Evolutionary conservation across 1,140 invertebrate genomes (phyloP).

Genomic region (Drosophila sp.): DNA sequence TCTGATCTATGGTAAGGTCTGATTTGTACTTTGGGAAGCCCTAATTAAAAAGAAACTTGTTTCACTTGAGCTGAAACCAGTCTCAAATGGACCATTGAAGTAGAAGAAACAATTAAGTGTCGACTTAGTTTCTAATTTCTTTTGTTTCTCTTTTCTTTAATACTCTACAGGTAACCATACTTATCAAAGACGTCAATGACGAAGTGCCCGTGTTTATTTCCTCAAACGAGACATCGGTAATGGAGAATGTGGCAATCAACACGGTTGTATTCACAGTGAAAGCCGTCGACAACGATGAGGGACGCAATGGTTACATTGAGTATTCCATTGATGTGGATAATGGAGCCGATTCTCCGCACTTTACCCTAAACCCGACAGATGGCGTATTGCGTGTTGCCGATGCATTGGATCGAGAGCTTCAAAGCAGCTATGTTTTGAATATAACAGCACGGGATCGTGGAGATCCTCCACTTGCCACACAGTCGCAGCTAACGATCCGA

Average conservation of each 20-base stretch:
- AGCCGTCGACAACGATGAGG: slow-evolving; percentile 96
- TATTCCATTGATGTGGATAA: slow-evolving; percentile 89
- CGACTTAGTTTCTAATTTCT: slow-evolving; percentile 1
- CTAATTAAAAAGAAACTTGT: slow-evolving; percentile 18
- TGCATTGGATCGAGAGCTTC: slow-evolving; percentile 93
- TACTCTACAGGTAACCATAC: slow-evolving; percentile 93
- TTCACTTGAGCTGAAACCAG: slow-evolving; percentile 11
- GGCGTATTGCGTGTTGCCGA: slow-evolving; percentile 93
- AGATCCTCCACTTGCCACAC: slow-evolving; percentile 91
- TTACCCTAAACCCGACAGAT: slow-evolving; percentile 94
- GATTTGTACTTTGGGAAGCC: slow-evolving; percentile 16
- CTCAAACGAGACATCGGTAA: slow-evolving; percentile 90
- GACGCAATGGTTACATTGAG: slow-evolving; percentile 96
- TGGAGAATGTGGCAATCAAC: slow-evolving; percentile 95
- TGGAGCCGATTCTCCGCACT: slow-evolving; percentile 86
- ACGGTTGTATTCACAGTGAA: slow-evolving; percentile 95
- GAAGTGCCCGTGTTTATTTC: slow-evolving; percentile 95
- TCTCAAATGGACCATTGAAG: neutral
- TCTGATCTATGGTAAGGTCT: slow-evolving; percentile 9
- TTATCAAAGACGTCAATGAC: slow-evolving; percentile 97
- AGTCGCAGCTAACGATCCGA: slow-evolving; percentile 89
- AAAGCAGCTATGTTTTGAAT: slow-evolving; percentile 91
- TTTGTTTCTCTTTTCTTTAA: too few relatives aligned
- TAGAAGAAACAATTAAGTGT: neutral
- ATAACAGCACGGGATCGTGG: slow-evolving; percentile 95